A percentile compares a stretch with the other conserved stretches of the same genome.
Conservation (phyloP, 2,113 vertebrate genomes). For the Albula glossodonta region DNA sequence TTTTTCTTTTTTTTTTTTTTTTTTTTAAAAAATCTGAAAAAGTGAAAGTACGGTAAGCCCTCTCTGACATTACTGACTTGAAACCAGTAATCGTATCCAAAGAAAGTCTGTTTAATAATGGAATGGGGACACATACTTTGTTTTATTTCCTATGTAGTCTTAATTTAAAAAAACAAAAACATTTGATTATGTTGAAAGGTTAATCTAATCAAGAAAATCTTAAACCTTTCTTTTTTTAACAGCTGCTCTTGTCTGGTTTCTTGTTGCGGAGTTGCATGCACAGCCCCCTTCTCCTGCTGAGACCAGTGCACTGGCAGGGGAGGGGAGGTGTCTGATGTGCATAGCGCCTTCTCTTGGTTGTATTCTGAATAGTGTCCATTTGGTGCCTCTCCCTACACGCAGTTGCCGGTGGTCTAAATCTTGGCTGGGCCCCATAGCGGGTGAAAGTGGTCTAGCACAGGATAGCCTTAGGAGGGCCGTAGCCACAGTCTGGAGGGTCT, state of each 20-base stretch:
- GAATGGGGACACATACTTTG: conserved; percentile 2
- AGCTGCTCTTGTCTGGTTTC: conserved; percentile 81
- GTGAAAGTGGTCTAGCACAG: conserved; percentile 91
- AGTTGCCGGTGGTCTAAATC: conserved; percentile 92
- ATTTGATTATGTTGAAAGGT: conserved; percentile 55
- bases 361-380: conserved; percentile 91
- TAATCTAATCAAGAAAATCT: conserved; percentile 73
- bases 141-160: conserved; percentile 30
- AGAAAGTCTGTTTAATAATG: neutral
- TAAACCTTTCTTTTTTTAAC: conserved; percentile 74
- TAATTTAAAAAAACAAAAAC: conserved; percentile 37
- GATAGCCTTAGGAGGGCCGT: conserved; percentile 89
- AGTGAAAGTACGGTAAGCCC: neutral
- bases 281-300: conserved; percentile 50
- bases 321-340: conserved; percentile 66
- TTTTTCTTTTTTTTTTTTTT: conserved; percentile 20
- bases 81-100: conserved; percentile 3
- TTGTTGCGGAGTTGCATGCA: conserved; percentile 74
- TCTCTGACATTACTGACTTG: conserved; percentile 31
- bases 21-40: neutral
- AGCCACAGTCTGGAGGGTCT: conserved; percentile 79
- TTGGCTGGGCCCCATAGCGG: conserved; percentile 83
- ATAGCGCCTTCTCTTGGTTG: conserved; percentile 79
- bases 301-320: conserved; percentile 23
- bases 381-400: conserved; percentile 92